Percentiles rank a stretch among this genome's conserved stretches.
Evolutionary conservation across 2,797 vertebrate genomes (phyloP).

Genomic region (Cetoscarus ocellatus): DNA sequence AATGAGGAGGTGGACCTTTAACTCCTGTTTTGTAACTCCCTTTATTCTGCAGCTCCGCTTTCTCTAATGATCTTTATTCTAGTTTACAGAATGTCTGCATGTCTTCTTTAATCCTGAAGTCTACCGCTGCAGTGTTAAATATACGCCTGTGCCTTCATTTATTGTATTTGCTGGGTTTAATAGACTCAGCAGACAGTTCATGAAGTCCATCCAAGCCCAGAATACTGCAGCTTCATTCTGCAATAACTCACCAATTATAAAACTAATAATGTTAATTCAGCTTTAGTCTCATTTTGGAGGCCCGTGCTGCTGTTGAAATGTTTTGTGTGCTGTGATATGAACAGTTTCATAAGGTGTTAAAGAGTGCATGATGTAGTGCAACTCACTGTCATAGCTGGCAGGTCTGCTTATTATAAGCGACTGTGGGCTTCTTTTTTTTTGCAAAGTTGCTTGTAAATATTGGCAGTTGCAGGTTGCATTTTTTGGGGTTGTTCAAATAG

Average conservation of each 20-base stretch:
- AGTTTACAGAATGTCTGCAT: not conserved
- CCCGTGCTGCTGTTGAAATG: not conserved
- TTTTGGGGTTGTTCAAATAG: no score
- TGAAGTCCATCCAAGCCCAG: conserved; percentile 2
- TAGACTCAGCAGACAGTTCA: conserved; percentile 4
- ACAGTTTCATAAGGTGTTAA: not conserved
- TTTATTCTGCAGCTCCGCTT: conserved; percentile 8
- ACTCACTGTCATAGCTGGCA: no score
- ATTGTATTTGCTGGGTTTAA: conserved; percentile 22
- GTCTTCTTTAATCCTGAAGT: not conserved
- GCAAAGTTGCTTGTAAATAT: no score
- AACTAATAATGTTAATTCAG: conserved; percentile 11
- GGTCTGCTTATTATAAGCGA: no score
- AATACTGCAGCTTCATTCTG: not conserved
- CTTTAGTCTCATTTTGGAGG: not conserved
- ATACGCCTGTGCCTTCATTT: conserved; percentile 5
- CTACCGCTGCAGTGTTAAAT: not conserved
- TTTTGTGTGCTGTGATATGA: not conserved
- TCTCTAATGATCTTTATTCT: conserved; percentile 15
- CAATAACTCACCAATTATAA: not conserved
- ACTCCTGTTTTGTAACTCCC: conserved; percentile 24
- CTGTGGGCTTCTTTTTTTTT: no score
- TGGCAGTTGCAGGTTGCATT: no score
- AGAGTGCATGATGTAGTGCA: no score
- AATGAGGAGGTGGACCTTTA: conserved; percentile 45